Percentiles rank a stretch among this genome's conserved stretches.
Evolutionary conservation across 2,797 vertebrate genomes (phyloP).

Genomic region (Rhynchonycteris naso): DNA sequence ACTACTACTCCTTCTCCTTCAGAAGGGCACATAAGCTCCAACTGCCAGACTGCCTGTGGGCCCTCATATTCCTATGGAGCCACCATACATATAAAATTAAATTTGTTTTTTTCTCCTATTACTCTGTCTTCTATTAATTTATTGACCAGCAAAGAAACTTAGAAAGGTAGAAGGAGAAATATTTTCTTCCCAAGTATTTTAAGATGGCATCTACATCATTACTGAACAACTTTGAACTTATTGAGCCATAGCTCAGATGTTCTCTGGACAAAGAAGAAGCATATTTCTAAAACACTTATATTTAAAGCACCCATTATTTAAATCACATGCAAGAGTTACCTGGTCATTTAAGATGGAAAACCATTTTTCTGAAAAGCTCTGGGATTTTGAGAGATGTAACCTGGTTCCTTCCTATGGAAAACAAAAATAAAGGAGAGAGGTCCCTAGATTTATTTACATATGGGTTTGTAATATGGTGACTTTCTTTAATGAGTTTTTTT

Average conservation of each 20-base stretch:
- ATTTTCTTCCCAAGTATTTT: neutral
- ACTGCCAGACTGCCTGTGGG: no score
- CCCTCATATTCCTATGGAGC: neutral
- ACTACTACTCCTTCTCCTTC: neutral
- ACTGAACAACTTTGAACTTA: conserved; percentile 7
- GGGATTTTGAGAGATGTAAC: conserved; percentile 4
- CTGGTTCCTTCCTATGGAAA: conserved; percentile 35
- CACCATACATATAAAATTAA: neutral
- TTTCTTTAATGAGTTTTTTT: conserved; percentile 53
- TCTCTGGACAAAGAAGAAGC: conserved; percentile 20
- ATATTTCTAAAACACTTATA: neutral
- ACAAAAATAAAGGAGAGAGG: neutral
- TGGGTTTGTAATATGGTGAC: conserved; percentile 17
- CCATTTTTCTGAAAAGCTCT: conserved; percentile 19
- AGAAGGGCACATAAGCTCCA: neutral
- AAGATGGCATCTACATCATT: neutral
- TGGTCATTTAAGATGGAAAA: conserved; percentile 9
- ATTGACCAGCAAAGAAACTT: neutral
- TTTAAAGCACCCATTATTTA: conserved; percentile 26
- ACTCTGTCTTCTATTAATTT: neutral
- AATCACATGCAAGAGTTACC: neutral
- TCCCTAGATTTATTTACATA: conserved; percentile 22
- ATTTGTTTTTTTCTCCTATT: neutral
- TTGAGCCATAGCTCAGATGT: neutral
- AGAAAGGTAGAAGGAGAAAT: neutral